Conservation (phyloP, 2,797 vertebrate genomes). For the Pantherophis vulpinus region DNA sequence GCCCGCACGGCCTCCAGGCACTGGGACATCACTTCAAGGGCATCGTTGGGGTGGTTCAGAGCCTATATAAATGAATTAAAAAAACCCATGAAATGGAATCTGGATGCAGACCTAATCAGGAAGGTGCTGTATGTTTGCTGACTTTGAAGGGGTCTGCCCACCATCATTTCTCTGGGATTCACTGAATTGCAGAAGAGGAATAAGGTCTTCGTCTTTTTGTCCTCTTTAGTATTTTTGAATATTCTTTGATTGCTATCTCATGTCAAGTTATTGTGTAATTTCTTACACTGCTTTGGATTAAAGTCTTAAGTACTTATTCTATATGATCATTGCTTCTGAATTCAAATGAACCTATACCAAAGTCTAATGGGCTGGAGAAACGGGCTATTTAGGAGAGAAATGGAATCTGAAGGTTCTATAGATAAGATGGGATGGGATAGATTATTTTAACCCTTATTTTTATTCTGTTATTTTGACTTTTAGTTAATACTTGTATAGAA, state of each 20-base stretch:
- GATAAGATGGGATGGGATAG: too few species aligned
- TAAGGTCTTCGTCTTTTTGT: background rate
- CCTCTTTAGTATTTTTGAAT: background rate
- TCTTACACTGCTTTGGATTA: too few species aligned
- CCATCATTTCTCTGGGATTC: background rate
- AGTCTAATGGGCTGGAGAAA: too few species aligned
- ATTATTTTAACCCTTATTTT: background rate
- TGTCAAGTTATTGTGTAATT: background rate
- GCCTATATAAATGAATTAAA: too few species aligned
- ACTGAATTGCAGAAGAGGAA: background rate
- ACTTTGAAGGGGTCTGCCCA: background rate
- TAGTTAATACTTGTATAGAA: background rate
- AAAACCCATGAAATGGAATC: too few species aligned
- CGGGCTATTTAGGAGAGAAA: background rate
- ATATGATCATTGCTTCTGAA: background rate
- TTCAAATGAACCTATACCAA: background rate
- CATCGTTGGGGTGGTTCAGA: too few species aligned
- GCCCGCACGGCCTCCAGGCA: too few species aligned
- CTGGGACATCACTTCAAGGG: too few species aligned
- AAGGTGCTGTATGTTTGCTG: too few species aligned
- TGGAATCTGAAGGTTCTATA: background rate
- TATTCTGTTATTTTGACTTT: background rate
- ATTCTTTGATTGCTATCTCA: background rate
- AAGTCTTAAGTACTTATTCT: background rate
- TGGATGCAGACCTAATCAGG: too few species aligned